These are phyloP conservation scores for Mesocentrotus franciscanus DNA, from an alignment of 53 echinoderm and acorn worm species.

Conservation along the genomic window DNA sequence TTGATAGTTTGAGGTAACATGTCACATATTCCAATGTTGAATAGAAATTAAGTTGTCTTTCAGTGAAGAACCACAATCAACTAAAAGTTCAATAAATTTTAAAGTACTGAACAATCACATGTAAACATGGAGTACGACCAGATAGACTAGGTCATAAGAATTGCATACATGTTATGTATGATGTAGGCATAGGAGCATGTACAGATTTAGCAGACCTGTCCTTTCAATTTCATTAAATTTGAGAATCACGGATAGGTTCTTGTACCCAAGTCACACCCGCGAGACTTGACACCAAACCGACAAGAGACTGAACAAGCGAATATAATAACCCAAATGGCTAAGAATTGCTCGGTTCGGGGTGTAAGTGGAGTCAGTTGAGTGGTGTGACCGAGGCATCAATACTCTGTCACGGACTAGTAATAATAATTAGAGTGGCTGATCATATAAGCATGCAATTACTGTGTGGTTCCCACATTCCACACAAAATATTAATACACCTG, in stretches of 20 bases:
- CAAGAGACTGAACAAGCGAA: too few relatives aligned
- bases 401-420: not conserved
- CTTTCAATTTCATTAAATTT: not conserved
- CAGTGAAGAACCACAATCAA: not conserved
- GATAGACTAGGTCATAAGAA: not conserved
- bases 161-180: not conserved
- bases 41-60: not conserved
- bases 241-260: not conserved
- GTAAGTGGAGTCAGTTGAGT: too few relatives aligned
- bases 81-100: not conserved
- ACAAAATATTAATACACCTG: not conserved
- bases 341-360: too few relatives aligned
- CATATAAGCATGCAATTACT: not conserved
- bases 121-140: not conserved
- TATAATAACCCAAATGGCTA: too few relatives aligned
- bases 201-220: not conserved
- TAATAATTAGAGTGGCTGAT: not conserved
- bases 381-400: not conserved
- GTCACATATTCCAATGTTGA: not conserved
- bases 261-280: too few relatives aligned
- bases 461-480: not conserved
- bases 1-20: not conserved
- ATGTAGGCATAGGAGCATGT: not conserved
- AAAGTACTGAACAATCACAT: not conserved
- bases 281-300: too few relatives aligned